Conservation (phyloP, 64 coral and sea anemone species). For the Platygyra sinensis region DNA sequence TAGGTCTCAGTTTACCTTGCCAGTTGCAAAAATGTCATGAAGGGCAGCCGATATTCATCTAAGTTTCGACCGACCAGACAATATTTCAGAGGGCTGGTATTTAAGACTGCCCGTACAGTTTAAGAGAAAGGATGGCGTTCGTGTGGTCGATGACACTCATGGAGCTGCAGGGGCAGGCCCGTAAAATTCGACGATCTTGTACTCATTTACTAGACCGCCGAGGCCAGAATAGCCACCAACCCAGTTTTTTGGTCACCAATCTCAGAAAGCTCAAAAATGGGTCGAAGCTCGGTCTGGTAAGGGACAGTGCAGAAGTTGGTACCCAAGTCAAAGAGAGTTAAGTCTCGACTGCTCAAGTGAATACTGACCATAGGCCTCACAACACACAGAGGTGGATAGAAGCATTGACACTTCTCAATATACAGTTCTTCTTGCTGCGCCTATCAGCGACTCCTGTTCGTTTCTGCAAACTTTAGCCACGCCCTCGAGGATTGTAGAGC, state of each 20-base stretch:
- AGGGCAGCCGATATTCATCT: slow-evolving; percentile 31
- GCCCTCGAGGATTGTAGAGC: too few species aligned
- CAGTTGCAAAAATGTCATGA: too few species aligned
- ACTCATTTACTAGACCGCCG: neutral
- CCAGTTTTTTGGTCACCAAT: neutral
- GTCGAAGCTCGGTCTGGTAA: neutral
- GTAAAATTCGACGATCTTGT: slow-evolving; percentile 33
- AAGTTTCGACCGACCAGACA: slow-evolving; percentile 58
- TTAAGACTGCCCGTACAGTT: slow-evolving; percentile 25
- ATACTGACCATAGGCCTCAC: neutral
- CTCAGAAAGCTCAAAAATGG: neutral
- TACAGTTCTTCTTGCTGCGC: too few species aligned
- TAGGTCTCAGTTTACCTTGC: too few species aligned
- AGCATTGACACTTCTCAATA: neutral
- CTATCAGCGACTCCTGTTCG: neutral
- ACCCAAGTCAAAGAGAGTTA: neutral
- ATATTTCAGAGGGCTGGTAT: slow-evolving; percentile 38
- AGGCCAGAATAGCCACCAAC: neutral
- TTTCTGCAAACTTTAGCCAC: neutral
- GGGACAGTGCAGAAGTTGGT: neutral
- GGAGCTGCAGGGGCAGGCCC: neutral
- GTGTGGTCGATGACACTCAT: slow-evolving; percentile 39
- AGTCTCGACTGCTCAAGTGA: neutral
- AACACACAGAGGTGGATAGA: neutral
- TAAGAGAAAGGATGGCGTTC: slow-evolving; percentile 62